Percentiles rank a stretch among this genome's conserved stretches.
Evolutionary conservation across 2,797 vertebrate species (phyloP).

Genomic region (Halcyon smyrnensis): DNA sequence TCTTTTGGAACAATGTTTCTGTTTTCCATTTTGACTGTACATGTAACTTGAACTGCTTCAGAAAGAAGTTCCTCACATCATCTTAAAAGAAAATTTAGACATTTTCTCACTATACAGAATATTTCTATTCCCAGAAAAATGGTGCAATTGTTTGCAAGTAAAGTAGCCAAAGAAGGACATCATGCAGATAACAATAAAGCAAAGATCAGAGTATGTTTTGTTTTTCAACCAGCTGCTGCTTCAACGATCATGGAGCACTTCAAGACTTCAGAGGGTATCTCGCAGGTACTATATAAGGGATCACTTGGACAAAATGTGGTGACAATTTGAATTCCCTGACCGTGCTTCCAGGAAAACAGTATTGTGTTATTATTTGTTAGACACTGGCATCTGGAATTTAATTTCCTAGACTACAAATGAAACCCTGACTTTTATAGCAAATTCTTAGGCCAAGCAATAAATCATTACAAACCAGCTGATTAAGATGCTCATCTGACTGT

Average conservation of each 20-base stretch:
- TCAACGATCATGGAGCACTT: not conserved
- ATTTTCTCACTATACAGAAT: not conserved
- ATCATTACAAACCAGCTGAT: not conserved
- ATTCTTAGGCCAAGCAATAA: not conserved
- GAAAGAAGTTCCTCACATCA: not conserved
- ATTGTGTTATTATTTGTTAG: not conserved
- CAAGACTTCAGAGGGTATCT: not conserved
- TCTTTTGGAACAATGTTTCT: conserved; percentile 9
- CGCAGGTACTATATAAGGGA: not conserved
- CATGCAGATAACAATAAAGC: not conserved
- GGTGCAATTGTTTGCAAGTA: not conserved
- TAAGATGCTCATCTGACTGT: not conserved
- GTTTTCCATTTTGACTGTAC: not conserved
- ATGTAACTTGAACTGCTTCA: not conserved
- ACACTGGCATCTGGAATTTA: not conserved
- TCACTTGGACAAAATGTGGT: not conserved
- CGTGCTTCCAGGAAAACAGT: not conserved
- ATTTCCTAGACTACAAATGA: not conserved
- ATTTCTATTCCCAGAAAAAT: conserved; percentile 7
- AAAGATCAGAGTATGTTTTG: not conserved
- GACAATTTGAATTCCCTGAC: not conserved
- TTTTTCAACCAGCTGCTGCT: not conserved
- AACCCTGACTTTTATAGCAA: not conserved
- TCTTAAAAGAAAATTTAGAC: not conserved
- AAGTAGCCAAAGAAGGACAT: not conserved